Evolutionary conservation across 2,797 vertebrate species (phyloP), one percentile per base, ranked within the genome.

Genomic region (Hoplostethus atlanticus): DNA sequence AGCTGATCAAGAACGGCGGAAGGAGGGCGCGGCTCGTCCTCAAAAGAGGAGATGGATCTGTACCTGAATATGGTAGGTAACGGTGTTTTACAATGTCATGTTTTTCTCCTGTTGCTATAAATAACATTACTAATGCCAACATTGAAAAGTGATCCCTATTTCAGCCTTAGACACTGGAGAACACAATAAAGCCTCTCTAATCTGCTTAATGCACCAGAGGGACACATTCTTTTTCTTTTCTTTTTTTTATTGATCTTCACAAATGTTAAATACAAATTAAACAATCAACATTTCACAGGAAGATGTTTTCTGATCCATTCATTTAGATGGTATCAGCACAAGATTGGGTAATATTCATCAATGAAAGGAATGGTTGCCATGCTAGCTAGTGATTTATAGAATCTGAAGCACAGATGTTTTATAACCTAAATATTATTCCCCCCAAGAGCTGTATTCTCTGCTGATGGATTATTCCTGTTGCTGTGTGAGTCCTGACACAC

Each of bases 1-100:
- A 99, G 94, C 96, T 99, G 89, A 99, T 99, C 93, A 99, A 99
- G 95, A 99, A 97, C 0, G 98, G 98, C 58, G 98, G 98, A 69
- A 96, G 97, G 71, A 94, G 97, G 92, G 98, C 98, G 17, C 95
- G 96, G 87, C 96, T 99, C 28, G 96, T 98, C 94, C 96, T 99
- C 88, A 99, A 98, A 93, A 95, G 98, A 53, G 98, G 98, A 85
- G 97, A 99, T 64, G 98, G 98, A 92, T 99, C 98, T 5, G 98
- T 99, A 85, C 98, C 98, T 60, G 98, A 99, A 96, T 99, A 99
- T 94, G 98, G 98, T 99, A 96, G 92, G 97, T 97, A 17, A 89
- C 94, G 89, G 92, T 89, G 90, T 5, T 40, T n/a, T 42, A 62
- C 28, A 21, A 6, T 25, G 40, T 44, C n/a, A 36, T 16, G 8